Evolutionary conservation across 2,888 invertebrate species (phyloP).

Genomic region (Steromphala cineraria): DNA sequence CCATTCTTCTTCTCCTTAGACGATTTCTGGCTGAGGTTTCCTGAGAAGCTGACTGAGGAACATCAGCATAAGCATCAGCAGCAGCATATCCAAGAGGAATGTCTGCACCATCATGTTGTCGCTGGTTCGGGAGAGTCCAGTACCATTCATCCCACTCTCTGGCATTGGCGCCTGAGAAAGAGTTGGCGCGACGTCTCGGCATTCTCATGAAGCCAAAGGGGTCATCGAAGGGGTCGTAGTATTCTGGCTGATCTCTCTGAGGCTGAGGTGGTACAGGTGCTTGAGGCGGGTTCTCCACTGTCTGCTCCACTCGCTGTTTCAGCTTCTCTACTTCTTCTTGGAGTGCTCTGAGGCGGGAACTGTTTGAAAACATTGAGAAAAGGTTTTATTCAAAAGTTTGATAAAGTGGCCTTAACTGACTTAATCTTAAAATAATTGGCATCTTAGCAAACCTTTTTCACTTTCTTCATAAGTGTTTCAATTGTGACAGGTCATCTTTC

Average conservation of each 20-base stretch:
- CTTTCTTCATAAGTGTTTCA: no score
- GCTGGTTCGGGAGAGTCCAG: slow-evolving; percentile 54
- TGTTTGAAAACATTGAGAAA: slow-evolving; percentile 22
- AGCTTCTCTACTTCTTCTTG: slow-evolving; percentile 63
- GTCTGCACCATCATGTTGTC: slow-evolving; percentile 52
- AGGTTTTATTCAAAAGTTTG: no score
- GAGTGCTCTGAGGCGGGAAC: slow-evolving; percentile 55
- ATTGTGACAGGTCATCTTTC: no score
- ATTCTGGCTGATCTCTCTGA: slow-evolving; percentile 53
- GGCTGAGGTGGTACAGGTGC: slow-evolving; percentile 39
- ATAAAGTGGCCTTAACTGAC: no score
- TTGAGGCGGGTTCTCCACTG: slow-evolving; percentile 49
- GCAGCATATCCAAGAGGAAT: slow-evolving; percentile 67
- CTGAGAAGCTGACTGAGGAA: slow-evolving; percentile 20
- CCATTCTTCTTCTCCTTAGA: neutral
- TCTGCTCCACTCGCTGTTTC: slow-evolving; percentile 55
- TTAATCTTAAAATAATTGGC: no score
- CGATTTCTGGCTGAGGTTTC: neutral
- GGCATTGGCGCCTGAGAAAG: slow-evolving; percentile 62
- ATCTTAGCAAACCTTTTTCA: no score
- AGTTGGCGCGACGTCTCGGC: slow-evolving; percentile 64
- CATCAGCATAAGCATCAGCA: slow-evolving; percentile 57
- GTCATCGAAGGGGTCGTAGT: slow-evolving; percentile 66
- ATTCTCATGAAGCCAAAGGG: slow-evolving; percentile 68
- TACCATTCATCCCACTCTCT: slow-evolving; percentile 63